Percentiles rank a stretch among this genome's conserved stretches.
Conservation (phyloP, 2,888 invertebrate genomes). For the Epinotia bilunana region DNA sequence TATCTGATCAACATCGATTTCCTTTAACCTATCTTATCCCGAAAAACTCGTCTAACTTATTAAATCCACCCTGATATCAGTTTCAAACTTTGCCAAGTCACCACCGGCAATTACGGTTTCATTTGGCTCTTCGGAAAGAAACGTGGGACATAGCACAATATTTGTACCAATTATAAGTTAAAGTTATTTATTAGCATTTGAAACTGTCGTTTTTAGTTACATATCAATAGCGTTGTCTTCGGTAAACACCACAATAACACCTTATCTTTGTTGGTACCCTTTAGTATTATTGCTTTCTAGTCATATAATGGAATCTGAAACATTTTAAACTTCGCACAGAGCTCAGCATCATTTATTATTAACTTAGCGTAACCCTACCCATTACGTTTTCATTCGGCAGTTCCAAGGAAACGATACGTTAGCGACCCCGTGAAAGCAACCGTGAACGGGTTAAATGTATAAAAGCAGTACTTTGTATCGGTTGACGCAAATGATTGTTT, state of each 20-base stretch:
- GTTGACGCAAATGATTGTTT: slow-evolving; percentile 58
- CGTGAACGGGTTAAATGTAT: slow-evolving; percentile 43
- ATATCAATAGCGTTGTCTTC: too few species aligned
- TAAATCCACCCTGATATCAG: slow-evolving; percentile 23
- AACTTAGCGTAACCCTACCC: slow-evolving; percentile 3
- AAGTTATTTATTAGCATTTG: background rate
- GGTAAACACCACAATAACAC: too few species aligned
- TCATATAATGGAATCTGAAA: background rate
- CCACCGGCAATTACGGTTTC: slow-evolving; percentile 2
- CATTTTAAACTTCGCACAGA: background rate
- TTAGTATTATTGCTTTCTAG: background rate
- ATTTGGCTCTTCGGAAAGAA: slow-evolving; percentile 7
- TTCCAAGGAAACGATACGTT: slow-evolving; percentile 21
- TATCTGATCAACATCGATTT: slow-evolving; percentile 32
- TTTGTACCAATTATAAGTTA: too few species aligned
- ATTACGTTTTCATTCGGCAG: slow-evolving; percentile 34
- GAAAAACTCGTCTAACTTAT: slow-evolving; percentile 32
- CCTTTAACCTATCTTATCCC: slow-evolving; percentile 49
- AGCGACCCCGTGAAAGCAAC: slow-evolving; percentile 13
- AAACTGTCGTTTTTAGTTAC: too few species aligned
- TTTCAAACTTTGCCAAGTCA: slow-evolving; percentile 18
- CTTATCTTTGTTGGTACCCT: too few species aligned
- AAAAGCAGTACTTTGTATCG: slow-evolving; percentile 51
- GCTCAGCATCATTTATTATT: slow-evolving; percentile 9
- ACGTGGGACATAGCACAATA: background rate